phyloP scores from a whole-genome alignment of 2,888 invertebrate genomes.

The Drosophila subquinaria region DNA sequence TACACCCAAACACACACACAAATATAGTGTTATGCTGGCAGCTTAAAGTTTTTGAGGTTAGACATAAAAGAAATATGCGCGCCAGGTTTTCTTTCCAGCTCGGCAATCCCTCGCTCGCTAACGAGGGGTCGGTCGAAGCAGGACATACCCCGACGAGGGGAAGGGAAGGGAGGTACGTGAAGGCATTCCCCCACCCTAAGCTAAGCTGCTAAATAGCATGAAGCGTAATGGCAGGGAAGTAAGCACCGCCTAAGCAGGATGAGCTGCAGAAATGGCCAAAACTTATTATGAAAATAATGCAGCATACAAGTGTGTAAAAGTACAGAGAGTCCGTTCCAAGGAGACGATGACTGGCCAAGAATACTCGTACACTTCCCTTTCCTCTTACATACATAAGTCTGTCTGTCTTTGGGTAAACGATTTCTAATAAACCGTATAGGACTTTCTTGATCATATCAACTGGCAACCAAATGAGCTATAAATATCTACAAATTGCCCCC shows the following conservation, averaged over 20 bases:
- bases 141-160: neutral
- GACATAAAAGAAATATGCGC: constrained; percentile 72
- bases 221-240: constrained; percentile 72
- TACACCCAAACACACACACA: neutral
- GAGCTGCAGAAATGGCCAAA: constrained; percentile 77
- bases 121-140: constrained; percentile 45
- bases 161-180: neutral
- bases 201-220: constrained; percentile 76
- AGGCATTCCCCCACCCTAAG: constrained; percentile 53
- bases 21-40: constrained; percentile 37
- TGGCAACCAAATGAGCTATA: constrained; percentile 76
- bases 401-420: constrained; percentile 5
- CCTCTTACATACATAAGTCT: neutral
- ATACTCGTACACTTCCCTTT: neutral
- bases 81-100: constrained; percentile 34
- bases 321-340: neutral
- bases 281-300: constrained; percentile 78
- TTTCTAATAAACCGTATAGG: constrained; percentile 46
- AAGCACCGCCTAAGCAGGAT: constrained; percentile 76
- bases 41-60: constrained; percentile 75
- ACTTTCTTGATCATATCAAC: constrained; percentile 64
- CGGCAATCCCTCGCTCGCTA: constrained; percentile 33
- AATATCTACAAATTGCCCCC: constrained; percentile 57
- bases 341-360: constrained; percentile 11
- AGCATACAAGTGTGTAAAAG: constrained; percentile 37